Evolutionary conservation across 2,113 vertebrate genomes (phyloP).

Genomic region (Parus major): DNA sequence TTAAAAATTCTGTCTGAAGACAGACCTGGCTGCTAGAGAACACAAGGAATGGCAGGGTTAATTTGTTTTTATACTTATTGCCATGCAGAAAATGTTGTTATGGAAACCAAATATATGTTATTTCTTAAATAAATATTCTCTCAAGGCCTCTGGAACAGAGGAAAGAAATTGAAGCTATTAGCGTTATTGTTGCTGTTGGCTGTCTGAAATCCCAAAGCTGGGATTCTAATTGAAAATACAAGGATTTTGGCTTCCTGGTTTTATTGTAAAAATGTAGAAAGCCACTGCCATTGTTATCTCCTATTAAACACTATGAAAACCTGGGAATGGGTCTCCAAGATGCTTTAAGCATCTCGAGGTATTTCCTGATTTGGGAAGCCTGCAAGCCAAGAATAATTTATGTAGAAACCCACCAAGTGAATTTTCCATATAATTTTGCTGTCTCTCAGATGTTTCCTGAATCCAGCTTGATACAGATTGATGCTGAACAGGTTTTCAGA

Average conservation of each 20-base stretch:
- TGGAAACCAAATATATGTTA: not conserved
- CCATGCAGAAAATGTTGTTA: not conserved
- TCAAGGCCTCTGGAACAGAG: not conserved
- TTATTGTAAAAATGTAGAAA: not conserved
- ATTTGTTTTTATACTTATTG: not conserved
- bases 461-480: not conserved
- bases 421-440: not conserved
- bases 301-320: not conserved
- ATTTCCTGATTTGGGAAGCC: not conserved
- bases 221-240: not conserved
- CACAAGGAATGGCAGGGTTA: not conserved
- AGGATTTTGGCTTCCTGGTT: not conserved
- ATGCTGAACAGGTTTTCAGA: not conserved
- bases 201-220: not conserved
- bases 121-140: constrained; percentile 9
- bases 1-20: not conserved
- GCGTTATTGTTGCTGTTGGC: not conserved
- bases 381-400: not conserved
- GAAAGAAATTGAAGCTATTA: not conserved
- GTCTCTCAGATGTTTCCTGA: not conserved
- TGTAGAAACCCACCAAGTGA: not conserved
- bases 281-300: not conserved
- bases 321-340: not conserved
- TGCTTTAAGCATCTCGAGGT: not conserved
- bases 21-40: not conserved